Evolutionary conservation across 2,888 invertebrate genomes (phyloP).

Genomic region (Marronus borbonicus): DNA sequence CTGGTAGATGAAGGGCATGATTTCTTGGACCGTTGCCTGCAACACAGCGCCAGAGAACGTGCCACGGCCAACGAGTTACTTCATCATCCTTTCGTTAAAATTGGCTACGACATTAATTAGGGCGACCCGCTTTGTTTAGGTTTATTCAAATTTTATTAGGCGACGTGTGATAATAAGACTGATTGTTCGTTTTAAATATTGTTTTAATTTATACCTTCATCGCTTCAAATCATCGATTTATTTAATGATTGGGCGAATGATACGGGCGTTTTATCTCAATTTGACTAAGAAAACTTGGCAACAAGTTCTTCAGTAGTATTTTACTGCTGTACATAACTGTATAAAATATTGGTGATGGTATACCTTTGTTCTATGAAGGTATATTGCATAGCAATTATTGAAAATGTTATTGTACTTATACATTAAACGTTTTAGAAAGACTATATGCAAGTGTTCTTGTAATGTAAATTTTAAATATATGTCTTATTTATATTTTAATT

Average conservation of each 20-base stretch:
- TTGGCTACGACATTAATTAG: conserved; percentile 64
- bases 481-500: conserved; percentile 23
- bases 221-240: conserved; percentile 1
- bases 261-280: conserved; percentile 27
- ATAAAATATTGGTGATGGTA: conserved; percentile 37
- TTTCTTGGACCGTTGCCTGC: conserved; percentile 85
- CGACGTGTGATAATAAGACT: conserved; percentile 46
- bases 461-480: conserved; percentile 41
- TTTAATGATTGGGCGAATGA: conserved; percentile 22
- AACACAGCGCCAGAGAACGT: conserved; percentile 84
- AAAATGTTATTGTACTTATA: conserved; percentile 42
- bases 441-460: conserved; percentile 44
- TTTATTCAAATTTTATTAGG: conserved; percentile 10
- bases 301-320: conserved; percentile 21
- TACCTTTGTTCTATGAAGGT: conserved; percentile 46
- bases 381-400: conserved; percentile 29
- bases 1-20: conserved; percentile 88
- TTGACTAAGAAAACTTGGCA: conserved; percentile 24
- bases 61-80: conserved; percentile 81
- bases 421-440: conserved; percentile 38
- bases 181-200: conserved; percentile 25
- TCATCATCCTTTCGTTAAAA: conserved; percentile 84
- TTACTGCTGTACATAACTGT: conserved; percentile 37
- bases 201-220: conserved; percentile 32
- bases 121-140: neutral